Evolutionary conservation across 2,888 invertebrate species (phyloP).

Genomic region (Lysandra coridon): DNA sequence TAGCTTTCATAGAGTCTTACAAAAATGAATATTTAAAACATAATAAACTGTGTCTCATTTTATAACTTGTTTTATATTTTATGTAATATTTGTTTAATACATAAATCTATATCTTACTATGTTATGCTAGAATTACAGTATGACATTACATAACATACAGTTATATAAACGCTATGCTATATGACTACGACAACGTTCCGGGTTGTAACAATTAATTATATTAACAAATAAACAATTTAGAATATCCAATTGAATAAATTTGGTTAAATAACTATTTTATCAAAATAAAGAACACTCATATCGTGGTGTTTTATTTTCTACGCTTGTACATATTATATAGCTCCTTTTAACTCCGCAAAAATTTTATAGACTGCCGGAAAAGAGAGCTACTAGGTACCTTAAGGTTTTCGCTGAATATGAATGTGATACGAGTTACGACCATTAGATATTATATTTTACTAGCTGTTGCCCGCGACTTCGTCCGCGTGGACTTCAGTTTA

Average conservation of each 20-base stretch:
- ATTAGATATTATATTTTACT: no score
- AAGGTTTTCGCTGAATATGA: no score
- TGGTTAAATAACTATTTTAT: background rate
- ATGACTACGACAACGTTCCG: constrained; percentile 5
- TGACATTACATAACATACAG: background rate
- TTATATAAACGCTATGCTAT: background rate
- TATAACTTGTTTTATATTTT: background rate
- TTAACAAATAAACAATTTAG: background rate
- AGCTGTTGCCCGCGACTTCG: no score
- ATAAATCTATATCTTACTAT: background rate
- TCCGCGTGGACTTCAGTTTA: no score
- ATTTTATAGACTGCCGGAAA: no score
- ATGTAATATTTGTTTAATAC: background rate
- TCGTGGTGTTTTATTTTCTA: background rate
- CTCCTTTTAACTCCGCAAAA: no score
- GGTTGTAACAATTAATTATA: background rate
- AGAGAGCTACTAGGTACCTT: no score
- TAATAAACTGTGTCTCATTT: background rate
- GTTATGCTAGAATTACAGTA: background rate
- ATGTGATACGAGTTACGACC: no score
- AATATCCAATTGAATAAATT: background rate
- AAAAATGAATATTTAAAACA: background rate
- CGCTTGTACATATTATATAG: no score
- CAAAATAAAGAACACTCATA: background rate
- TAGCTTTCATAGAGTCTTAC: no score